A percentile compares a stretch with the other conserved stretches of the same genome.
These are phyloP conservation scores for Recurvirostra avosetta DNA, from an alignment of 2,113 vertebrate genomes.

Conservation along the genomic window DNA sequence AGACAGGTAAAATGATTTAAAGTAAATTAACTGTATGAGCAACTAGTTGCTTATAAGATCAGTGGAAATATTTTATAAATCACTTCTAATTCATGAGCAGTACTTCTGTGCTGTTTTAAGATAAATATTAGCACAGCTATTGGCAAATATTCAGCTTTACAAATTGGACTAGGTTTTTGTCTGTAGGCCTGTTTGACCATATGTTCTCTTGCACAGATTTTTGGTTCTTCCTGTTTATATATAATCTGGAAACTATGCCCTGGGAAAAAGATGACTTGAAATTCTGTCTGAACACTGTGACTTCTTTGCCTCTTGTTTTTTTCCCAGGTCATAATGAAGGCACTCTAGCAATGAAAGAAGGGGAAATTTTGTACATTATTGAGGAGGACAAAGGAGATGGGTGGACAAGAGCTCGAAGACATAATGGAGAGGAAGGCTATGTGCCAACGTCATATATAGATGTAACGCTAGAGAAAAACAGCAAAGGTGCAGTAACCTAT, in stretches of 20 bases:
- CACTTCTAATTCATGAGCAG: neutral
- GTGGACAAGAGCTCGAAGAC: slow-evolving; percentile 95
- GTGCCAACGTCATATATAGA: slow-evolving; percentile 98
- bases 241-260: neutral
- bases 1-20: neutral
- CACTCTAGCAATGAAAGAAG: slow-evolving; percentile 93
- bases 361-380: slow-evolving; percentile 93
- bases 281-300: slow-evolving; percentile 5
- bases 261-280: slow-evolving; percentile 23
- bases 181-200: neutral
- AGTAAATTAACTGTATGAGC: neutral
- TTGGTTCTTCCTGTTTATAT: slow-evolving; percentile 26
- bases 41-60: neutral
- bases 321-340: slow-evolving; percentile 93
- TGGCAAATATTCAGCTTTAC: slow-evolving; percentile 17
- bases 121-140: slow-evolving; percentile 1
- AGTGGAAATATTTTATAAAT: neutral
- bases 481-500: slow-evolving; percentile 99
- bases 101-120: neutral
- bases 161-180: neutral
- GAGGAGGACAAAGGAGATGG: slow-evolving; percentile 99
- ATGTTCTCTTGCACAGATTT: slow-evolving; percentile 16
- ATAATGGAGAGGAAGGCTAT: slow-evolving; percentile 95
- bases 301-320: slow-evolving; percentile 16
- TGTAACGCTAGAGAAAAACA: slow-evolving; percentile 97